These are phyloP conservation scores for Xiphias gladius DNA, from an alignment of 2,113 vertebrate species.

Conservation along the genomic window DNA sequence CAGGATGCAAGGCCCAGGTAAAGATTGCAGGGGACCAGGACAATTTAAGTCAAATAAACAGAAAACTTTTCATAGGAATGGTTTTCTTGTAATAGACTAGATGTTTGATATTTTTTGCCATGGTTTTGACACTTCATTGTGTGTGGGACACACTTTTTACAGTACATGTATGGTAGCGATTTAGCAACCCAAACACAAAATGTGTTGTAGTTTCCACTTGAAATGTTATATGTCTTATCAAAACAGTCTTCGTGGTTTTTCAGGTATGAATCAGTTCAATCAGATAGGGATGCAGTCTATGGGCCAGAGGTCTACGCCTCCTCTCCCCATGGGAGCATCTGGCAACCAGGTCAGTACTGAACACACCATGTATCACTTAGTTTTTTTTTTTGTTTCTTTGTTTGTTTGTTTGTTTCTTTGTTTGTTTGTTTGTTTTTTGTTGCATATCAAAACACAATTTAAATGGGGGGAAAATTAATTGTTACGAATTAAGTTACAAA, in stretches of 20 bases:
- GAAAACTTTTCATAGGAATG: neutral
- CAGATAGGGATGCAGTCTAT: constrained; percentile 91
- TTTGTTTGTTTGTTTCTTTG: too few species aligned
- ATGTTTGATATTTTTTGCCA: neutral
- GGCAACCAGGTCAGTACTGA: constrained; percentile 89
- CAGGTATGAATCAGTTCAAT: constrained; percentile 94
- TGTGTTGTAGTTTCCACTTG: neutral
- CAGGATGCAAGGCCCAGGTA: constrained; percentile 93
- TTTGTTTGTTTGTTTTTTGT: too few species aligned
- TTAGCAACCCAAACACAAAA: neutral
- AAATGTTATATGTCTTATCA: constrained; percentile 2
- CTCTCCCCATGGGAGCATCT: constrained; percentile 90
- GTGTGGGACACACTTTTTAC: too few species aligned
- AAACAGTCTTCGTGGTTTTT: constrained; percentile 17
- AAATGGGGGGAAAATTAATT: neutral
- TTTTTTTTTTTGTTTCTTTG: too few species aligned
- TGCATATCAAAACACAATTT: neutral
- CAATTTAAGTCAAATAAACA: neutral
- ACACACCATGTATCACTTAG: neutral
- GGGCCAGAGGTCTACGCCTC: constrained; percentile 92
- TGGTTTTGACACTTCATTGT: neutral
- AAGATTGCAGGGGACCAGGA: neutral
- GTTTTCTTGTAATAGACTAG: neutral
- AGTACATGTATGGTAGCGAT: neutral
- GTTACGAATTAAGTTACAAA: too few species aligned